Evolutionary conservation across 1,140 invertebrate species (phyloP), one percentile per base, ranked within the genome.

Genomic region (Hylaeus volcanicus): DNA sequence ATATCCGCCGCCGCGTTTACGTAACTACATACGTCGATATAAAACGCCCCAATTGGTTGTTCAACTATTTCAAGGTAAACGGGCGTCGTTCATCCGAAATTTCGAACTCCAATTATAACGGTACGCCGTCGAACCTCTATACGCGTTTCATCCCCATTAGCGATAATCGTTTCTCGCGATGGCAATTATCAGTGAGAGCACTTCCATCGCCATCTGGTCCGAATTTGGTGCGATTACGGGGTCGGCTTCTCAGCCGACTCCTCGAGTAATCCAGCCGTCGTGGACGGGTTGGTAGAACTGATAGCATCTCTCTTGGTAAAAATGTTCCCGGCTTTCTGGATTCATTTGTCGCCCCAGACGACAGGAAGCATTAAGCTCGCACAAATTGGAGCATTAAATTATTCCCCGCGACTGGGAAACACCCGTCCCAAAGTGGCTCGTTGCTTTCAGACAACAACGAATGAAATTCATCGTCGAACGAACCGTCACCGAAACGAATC

Each of bases 311-410:
- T 8, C 1, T 43, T 12, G n/a, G 43, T 14, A 51, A 77, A 77
- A 77, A 70, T 70, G 3, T 61, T 39, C 11, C 0, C 2, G 11
- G 1, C 12, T 15, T 74, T 9, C 12, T 4, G 65, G 41, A 45
- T 37, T 73, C 56, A 79, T 79, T 79, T 79, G 60, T 72, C 69
- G 41, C 4, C 26, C 0, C 8, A 39, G 15, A 14, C 43, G 55
- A 43, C 60, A 11, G 12, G 5, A 1, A 41, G 43, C 55, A 43
- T 53, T 61, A 77, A 56, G 9, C 41, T 64, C 26, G 14, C 5
- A 48, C 14, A 72, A 79, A 72, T 79, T 72, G 45, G 8, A 43
- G 48, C 14, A 37, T 72, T 72, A 45, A 64, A 72, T 79, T 72
- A 72, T 72, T 45, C 41, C 9, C 45, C n/a, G 1, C 6, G 45